Conservation (phyloP, 1,140 invertebrate species). For the Drosophila eugracilis region DNA sequence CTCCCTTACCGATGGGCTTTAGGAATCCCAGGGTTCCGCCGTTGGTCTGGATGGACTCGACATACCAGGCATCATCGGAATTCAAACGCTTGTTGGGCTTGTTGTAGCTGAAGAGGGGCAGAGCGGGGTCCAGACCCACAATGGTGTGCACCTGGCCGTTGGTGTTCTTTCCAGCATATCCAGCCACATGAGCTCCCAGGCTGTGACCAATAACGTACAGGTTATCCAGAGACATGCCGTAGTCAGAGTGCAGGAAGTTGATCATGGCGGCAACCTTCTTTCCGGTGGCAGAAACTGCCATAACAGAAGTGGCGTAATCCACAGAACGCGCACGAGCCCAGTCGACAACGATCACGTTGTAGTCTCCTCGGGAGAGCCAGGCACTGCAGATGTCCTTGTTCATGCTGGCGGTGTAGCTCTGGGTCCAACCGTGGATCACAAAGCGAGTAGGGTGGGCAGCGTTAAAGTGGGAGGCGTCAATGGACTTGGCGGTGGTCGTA, state of each 20-base stretch:
- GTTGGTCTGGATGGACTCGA: constrained; percentile 86
- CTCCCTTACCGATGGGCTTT: constrained; percentile 85
- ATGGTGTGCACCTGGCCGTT: constrained; percentile 71
- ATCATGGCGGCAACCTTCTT: constrained; percentile 77
- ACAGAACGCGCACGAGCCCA: constrained; percentile 86
- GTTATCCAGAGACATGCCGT: constrained; percentile 65
- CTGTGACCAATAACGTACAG: constrained; percentile 83
- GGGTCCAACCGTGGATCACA: constrained; percentile 79
- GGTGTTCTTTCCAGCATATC: constrained; percentile 85
- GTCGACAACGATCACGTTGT: constrained; percentile 87
- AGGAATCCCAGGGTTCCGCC: constrained; percentile 85
- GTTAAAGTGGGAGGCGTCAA: constrained; percentile 68
- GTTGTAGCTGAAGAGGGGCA: constrained; percentile 78
- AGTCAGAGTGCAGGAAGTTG: constrained; percentile 71
- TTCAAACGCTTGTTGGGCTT: constrained; percentile 76
- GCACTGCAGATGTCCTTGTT: constrained; percentile 79
- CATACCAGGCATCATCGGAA: constrained; percentile 80
- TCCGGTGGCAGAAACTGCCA: constrained; percentile 73
- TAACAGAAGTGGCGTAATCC: constrained; percentile 85
- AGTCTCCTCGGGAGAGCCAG: constrained; percentile 86
- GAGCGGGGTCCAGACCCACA: constrained; percentile 85
- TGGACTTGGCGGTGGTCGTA: constrained; percentile 51
- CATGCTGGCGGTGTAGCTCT: constrained; percentile 61
- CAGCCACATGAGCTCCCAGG: constrained; percentile 86
- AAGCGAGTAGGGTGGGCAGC: constrained; percentile 68